phyloP scores from a whole-genome alignment of 2,888 invertebrate genomes.

The Dynastes hyllus region DNA sequence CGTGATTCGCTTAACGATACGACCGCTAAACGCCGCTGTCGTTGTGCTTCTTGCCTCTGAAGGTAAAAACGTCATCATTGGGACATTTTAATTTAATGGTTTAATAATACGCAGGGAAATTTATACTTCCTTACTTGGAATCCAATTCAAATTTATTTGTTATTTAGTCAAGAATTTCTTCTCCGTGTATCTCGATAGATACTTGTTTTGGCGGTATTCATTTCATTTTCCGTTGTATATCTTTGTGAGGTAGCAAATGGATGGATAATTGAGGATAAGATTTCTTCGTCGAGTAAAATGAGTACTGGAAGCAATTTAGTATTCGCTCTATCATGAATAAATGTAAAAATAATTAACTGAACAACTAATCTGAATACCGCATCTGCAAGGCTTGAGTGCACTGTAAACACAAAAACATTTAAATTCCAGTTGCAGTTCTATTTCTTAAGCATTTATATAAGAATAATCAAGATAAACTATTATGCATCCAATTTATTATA shows the following conservation, averaged over 20 bases:
- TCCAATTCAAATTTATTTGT: constrained; percentile 7
- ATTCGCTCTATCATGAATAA: background rate
- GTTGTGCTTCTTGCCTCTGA: constrained; percentile 12
- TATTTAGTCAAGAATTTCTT: constrained; percentile 18
- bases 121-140: constrained; percentile 33
- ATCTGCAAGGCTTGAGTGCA: background rate
- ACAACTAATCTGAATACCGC: background rate
- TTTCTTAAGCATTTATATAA: no score
- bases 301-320: constrained; percentile 6
- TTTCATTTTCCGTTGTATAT: constrained; percentile 14
- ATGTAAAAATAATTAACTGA: background rate
- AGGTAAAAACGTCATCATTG: constrained; percentile 37
- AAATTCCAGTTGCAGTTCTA: background rate
- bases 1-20: constrained; percentile 53
- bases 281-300: background rate
- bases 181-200: constrained; percentile 18
- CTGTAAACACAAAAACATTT: background rate
- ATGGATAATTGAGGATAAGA: background rate
- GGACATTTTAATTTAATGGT: constrained; percentile 39
- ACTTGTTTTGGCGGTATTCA: constrained; percentile 3
- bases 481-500: no score
- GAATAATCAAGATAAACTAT: no score
- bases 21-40: constrained; percentile 28
- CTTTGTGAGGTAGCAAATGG: background rate
- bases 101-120: constrained; percentile 29